Base-by-base conservation (phyloP, 2,797 vertebrate genomes). In the Arctocebus calabarensis region DNA sequence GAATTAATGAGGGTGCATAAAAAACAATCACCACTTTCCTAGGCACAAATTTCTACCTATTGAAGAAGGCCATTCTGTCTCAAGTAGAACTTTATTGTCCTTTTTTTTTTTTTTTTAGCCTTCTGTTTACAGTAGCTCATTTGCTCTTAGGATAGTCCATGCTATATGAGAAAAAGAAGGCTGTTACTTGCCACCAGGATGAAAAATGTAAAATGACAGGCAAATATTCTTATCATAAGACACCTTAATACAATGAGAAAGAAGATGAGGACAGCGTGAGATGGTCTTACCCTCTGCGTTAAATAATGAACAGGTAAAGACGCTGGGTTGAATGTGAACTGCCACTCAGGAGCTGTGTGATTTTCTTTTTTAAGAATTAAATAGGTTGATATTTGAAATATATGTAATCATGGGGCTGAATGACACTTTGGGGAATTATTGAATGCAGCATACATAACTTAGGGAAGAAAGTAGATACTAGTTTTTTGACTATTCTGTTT, bases 131-230 rank as follows among this genome's bases (percentile, higher is more conserved):
- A 7, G 1, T 59, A 82, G 5, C 62, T 93, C 77, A 57, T n/a
- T 82, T 40, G 25, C 32, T 91, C 94, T 77, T n/a, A 1, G 12
- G 19, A 25, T 57, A 52, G 37, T 25, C 13, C 25, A n/a, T 22
- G 55, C 13, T 75, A 16, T 52, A 29, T 62, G 71, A 34, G 57
- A 66, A 77, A 7, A 62, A 45, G 88, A 91, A 57, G 66, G 82
- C 1, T 78, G 82, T 19, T 93, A 40, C 94, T 92, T 91, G 0
- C 40, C 13, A 6, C 37, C 34, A 95, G 84, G 52, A 95, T 94
- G 12, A 68, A 88, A 84, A 70, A 52, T 0, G 1, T 48, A 71
- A 64, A 64, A 83, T 10, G 34, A 14, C 19, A 19, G 23, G 9
- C 4, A 52, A 27, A 2, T 43, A 68, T 32, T 57, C n/a, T 75